phyloP scores from a whole-genome alignment of 2,888 invertebrate genomes.

The Anoplius nigerrimus region DNA sequence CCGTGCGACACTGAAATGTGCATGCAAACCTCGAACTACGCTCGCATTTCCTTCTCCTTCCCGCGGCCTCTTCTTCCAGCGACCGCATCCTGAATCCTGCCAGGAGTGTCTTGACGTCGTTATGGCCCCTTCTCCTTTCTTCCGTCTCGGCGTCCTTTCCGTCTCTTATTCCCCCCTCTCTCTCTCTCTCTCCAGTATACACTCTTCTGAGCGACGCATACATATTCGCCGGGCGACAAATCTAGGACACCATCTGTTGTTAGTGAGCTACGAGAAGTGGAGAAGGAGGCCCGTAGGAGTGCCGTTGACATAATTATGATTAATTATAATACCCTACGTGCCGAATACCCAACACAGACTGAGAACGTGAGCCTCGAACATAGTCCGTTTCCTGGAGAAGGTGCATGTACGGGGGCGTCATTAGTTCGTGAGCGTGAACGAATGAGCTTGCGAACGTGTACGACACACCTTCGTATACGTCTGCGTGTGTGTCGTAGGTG shows the following conservation, averaged over 20 bases:
- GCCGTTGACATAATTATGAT: slow-evolving; percentile 61
- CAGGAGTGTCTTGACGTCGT: no score
- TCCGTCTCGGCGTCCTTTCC: slow-evolving; percentile 19
- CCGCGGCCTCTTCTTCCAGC: no score
- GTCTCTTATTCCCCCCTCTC: slow-evolving; percentile 11
- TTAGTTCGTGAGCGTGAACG: not conserved
- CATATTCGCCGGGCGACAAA: slow-evolving; percentile 32
- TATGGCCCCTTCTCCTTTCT: not conserved
- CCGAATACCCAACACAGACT: slow-evolving; percentile 19
- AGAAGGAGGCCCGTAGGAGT: slow-evolving; percentile 44
- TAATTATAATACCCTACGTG: slow-evolving; percentile 54
- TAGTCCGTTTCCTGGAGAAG: slow-evolving; percentile 1
- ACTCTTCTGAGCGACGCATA: slow-evolving; percentile 24
- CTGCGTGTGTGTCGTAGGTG: no score
- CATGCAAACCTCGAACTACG: no score
- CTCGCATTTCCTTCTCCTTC: no score
- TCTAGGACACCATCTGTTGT: slow-evolving; percentile 52
- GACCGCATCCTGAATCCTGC: no score
- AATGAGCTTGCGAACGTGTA: no score
- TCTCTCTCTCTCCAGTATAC: slow-evolving; percentile 27
- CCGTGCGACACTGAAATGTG: no score
- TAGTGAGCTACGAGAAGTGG: slow-evolving; percentile 35
- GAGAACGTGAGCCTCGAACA: not conserved
- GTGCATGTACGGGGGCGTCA: slow-evolving; percentile 1
- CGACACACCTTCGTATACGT: no score